These are phyloP conservation scores for Calephelis perditalis DNA, from an alignment of 2,888 invertebrate genomes.

Conservation along the genomic window DNA sequence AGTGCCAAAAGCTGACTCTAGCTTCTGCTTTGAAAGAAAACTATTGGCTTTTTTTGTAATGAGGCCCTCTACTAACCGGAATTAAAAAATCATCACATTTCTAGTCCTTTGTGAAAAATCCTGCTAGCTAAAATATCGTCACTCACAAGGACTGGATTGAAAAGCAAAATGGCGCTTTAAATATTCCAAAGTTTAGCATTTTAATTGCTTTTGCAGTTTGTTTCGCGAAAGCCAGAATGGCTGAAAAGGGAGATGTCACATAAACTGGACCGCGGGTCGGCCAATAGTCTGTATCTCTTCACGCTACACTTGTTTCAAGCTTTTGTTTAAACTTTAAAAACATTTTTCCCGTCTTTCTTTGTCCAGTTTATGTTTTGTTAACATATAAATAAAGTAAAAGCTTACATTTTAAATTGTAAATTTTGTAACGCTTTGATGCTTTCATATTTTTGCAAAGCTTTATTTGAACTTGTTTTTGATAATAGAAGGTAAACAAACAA, in stretches of 20 bases:
- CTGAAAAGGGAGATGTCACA: conserved; percentile 10
- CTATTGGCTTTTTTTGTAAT: no score
- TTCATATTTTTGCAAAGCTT: no score
- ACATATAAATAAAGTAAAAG: conserved; percentile 16
- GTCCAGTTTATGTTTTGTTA: conserved; percentile 21
- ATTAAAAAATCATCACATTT: no score
- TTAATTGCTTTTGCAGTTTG: conserved; percentile 10
- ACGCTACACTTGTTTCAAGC: conserved; percentile 26
- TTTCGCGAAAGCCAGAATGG: conserved; percentile 4
- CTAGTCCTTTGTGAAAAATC: no score
- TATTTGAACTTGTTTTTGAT: no score
- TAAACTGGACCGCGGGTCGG: conserved; percentile 9
- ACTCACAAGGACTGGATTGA: not conserved
- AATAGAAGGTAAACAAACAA: no score
- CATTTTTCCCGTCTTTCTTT: conserved; percentile 21
- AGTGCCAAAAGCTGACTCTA: no score
- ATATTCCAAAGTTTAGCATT: conserved; percentile 10
- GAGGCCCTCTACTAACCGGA: no score
- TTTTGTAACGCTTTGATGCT: not conserved
- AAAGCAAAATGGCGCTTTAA: conserved; percentile 1
- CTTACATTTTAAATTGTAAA: not conserved
- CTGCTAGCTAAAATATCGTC: not conserved
- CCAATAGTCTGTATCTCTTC: conserved; percentile 27
- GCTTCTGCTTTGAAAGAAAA: no score
- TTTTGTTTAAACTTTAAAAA: conserved; percentile 28